Base-by-base conservation (phyloP, 2,888 invertebrate species). In the Lasius fuliginosus region DNA sequence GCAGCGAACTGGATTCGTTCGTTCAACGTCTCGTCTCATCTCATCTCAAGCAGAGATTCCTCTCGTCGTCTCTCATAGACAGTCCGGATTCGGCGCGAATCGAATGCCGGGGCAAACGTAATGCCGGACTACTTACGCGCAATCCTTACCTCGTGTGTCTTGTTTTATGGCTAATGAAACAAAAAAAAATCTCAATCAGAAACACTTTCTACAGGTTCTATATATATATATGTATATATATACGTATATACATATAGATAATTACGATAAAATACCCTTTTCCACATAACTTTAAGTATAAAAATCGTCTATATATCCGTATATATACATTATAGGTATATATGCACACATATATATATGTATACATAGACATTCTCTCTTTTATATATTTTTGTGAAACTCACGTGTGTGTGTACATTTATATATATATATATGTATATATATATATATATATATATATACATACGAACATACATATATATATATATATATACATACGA, bases 301-400 rank as follows among this genome's bases (percentile, higher is more conserved):
- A 53, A 53, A 90, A 90, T 92, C 91, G 91, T 90, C 90, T 91
- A 91, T 92, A 91, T 90, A 92, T 92, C 88, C 89, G 89, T 91
- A 90, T 90, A 91, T 89, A 90, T 90, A 90, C 89, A 86, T 89
- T 86, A 87, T 89, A 90, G 76, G 86, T 90, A 88, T 85, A 85
- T 89, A 88, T 91, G 79, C 81, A 87, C 81, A 87, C 71, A 76
- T 56, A 87, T 77, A 85, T 83, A 84, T 88, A 87, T 88, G 85
- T 89, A 89, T 88, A 90, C 87, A 92, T 92, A 91, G 89, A 87
- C 84, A 88, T 92, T 92, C 92, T 92, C 92, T 94, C 94, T 94
- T 94, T 94, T 94, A 94, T 94, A 94, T 94, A 94, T 94, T 94
- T 94, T 94, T 94, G 94, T 94, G 94, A 94, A 94, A 93, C 92